phyloP scores from a whole-genome alignment of 2,113 vertebrate species.

The Chaetodon trifascialis region DNA sequence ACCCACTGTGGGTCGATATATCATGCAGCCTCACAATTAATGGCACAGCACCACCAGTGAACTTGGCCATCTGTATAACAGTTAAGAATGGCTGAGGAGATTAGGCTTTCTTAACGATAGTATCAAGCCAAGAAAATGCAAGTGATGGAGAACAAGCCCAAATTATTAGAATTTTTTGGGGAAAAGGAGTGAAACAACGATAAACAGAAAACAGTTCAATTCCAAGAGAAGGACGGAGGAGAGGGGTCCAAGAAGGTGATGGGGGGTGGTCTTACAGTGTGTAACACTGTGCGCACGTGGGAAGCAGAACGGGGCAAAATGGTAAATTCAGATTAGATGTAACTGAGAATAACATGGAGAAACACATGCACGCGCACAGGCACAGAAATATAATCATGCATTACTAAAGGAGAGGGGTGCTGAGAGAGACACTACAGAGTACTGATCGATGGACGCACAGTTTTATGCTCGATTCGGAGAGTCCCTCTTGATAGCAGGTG shows the following conservation, averaged over 20 bases:
- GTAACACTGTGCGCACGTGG: slow-evolving; percentile 27
- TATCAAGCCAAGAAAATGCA: not conserved
- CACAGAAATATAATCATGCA: slow-evolving; percentile 9
- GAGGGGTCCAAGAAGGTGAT: not conserved
- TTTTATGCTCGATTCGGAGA: slow-evolving; percentile 33
- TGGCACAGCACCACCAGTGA: slow-evolving; percentile 71
- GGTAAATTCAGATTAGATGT: slow-evolving; percentile 18
- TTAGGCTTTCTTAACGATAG: slow-evolving; percentile 36
- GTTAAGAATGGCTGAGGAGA: slow-evolving; percentile 57
- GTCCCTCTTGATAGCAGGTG: slow-evolving; percentile 51
- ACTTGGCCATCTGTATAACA: slow-evolving; percentile 68
- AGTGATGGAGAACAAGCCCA: not conserved
- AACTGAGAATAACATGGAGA: slow-evolving; percentile 30
- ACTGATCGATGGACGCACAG: slow-evolving; percentile 30
- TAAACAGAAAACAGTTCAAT: not conserved
- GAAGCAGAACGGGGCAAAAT: slow-evolving; percentile 6
- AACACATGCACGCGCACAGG: slow-evolving; percentile 5
- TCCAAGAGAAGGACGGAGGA: slow-evolving; percentile 18
- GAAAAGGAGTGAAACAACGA: too few relatives aligned
- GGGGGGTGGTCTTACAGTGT: not conserved
- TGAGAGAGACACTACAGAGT: too few relatives aligned
- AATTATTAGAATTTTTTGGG: not conserved
- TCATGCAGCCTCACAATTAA: slow-evolving; percentile 76
- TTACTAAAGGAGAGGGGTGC: not conserved
- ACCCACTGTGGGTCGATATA: slow-evolving; percentile 74